Conservation (phyloP, 1,140 invertebrate species). For the Marisa cornuarietis region DNA sequence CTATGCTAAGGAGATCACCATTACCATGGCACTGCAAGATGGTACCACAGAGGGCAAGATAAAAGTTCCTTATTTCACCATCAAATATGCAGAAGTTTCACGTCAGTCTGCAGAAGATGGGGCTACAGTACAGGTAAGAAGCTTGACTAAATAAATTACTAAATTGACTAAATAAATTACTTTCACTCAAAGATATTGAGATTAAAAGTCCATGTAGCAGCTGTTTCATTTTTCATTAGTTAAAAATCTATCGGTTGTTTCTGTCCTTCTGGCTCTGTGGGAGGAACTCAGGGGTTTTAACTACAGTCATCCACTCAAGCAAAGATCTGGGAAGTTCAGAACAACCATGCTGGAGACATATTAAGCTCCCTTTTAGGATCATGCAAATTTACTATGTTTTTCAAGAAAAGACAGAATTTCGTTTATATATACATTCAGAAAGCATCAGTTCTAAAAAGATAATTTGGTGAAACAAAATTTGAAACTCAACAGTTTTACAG, state of each 20-base stretch:
- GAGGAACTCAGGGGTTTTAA: no score
- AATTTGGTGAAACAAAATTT: no score
- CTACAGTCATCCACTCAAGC: not conserved
- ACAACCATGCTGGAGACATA: no score
- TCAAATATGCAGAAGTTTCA: conserved; percentile 56
- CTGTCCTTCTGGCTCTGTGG: not conserved
- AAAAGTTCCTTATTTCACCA: conserved; percentile 64
- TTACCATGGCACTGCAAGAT: conserved; percentile 57
- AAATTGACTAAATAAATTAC: conserved; percentile 6
- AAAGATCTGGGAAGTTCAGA: no score
- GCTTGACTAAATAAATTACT: not conserved
- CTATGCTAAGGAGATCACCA: conserved; percentile 55
- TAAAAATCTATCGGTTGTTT: not conserved
- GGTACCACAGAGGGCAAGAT: conserved; percentile 62
- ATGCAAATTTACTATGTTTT: no score
- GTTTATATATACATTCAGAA: no score
- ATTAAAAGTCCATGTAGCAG: no score
- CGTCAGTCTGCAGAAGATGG: conserved; percentile 32
- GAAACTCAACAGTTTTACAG: no score
- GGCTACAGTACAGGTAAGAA: conserved; percentile 46
- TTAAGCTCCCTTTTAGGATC: no score
- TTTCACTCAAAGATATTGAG: not conserved
- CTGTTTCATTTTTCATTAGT: not conserved
- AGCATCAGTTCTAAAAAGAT: no score
- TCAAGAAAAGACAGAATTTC: no score